A percentile compares a stretch with the other conserved stretches of the same genome.
These are phyloP conservation scores for Paracanthobrama guichenoti DNA, from an alignment of 2,113 vertebrate genomes.

Conservation along the genomic window DNA sequence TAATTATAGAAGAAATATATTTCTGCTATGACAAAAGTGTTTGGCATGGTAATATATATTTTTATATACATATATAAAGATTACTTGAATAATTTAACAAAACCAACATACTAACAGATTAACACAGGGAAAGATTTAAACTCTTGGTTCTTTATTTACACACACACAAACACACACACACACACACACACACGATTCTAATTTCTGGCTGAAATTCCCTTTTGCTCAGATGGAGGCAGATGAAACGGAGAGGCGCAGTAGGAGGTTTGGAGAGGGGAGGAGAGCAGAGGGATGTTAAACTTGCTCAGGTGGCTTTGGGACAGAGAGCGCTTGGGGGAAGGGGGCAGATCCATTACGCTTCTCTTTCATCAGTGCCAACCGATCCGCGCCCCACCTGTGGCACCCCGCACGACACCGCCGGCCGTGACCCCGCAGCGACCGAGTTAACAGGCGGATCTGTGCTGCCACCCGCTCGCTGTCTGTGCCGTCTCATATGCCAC, in stretches of 20 bases:
- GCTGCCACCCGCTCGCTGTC: slow-evolving; percentile 60
- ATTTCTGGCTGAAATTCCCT: slow-evolving; percentile 8
- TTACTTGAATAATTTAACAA: no score
- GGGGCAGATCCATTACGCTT: slow-evolving; percentile 66
- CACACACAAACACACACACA: background rate
- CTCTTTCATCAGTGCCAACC: slow-evolving; percentile 64
- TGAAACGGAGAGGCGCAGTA: slow-evolving; percentile 29
- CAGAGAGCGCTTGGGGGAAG: slow-evolving; percentile 48
- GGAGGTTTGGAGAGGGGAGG: slow-evolving; percentile 2
- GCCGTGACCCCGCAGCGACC: slow-evolving; percentile 60
- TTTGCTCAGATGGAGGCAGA: slow-evolving; percentile 40
- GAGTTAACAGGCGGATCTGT: slow-evolving; percentile 67
- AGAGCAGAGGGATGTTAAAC: slow-evolving; percentile 62
- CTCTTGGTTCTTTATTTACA: background rate
- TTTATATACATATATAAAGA: no score
- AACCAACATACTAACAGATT: background rate
- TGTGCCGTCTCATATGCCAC: slow-evolving; percentile 53
- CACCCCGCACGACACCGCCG: slow-evolving; percentile 41
- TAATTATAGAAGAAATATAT: no score
- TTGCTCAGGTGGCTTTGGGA: slow-evolving; percentile 57
- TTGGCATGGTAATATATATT: no score
- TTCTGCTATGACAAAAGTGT: no score
- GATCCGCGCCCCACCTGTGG: slow-evolving; percentile 62
- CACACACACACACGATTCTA: background rate
- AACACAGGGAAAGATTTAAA: background rate